Evolutionary conservation across 1,140 invertebrate genomes (phyloP).

Genomic region (Drosophila oshimai): DNA sequence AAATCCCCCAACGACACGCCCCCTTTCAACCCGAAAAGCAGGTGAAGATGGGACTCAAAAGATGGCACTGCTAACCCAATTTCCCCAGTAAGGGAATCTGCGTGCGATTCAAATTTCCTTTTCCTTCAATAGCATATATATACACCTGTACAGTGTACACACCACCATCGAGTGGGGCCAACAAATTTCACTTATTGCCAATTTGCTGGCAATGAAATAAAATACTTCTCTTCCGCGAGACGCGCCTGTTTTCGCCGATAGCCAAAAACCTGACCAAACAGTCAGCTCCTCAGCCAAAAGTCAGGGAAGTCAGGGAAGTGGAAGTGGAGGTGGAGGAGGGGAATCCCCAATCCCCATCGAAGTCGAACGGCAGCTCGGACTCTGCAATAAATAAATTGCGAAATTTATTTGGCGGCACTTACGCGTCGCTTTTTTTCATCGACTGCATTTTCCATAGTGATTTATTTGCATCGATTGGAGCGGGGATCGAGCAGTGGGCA

Average conservation of each 20-base stretch:
- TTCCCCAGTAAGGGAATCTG: slow-evolving; percentile 22
- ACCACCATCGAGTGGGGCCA: slow-evolving; percentile 56
- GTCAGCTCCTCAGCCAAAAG: too few species aligned
- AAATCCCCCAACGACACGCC: slow-evolving; percentile 20
- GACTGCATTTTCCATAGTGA: slow-evolving; percentile 74
- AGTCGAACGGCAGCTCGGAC: slow-evolving; percentile 44
- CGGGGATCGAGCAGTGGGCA: neutral
- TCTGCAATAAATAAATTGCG: slow-evolving; percentile 78
- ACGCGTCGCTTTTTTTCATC: slow-evolving; percentile 76
- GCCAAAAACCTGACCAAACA: slow-evolving; percentile 52
- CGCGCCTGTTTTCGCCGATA: slow-evolving; percentile 43
- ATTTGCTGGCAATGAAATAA: slow-evolving; percentile 79
- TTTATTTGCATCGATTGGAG: slow-evolving; percentile 66
- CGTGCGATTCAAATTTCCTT: slow-evolving; percentile 44
- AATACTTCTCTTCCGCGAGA: slow-evolving; percentile 59
- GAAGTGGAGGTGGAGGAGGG: neutral
- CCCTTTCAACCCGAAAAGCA: too few species aligned
- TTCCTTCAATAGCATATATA: slow-evolving; percentile 16
- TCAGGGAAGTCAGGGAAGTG: neutral
- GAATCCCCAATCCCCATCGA: neutral
- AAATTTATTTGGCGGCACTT: slow-evolving; percentile 80
- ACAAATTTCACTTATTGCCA: slow-evolving; percentile 80
- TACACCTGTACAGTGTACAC: too few species aligned
- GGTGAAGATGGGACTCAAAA: too few species aligned
- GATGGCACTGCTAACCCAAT: slow-evolving; percentile 53